Evolutionary conservation across 2,888 invertebrate genomes (phyloP), one percentile per base, ranked within the genome.

Genomic region (Lasioglossum lativentre): DNA sequence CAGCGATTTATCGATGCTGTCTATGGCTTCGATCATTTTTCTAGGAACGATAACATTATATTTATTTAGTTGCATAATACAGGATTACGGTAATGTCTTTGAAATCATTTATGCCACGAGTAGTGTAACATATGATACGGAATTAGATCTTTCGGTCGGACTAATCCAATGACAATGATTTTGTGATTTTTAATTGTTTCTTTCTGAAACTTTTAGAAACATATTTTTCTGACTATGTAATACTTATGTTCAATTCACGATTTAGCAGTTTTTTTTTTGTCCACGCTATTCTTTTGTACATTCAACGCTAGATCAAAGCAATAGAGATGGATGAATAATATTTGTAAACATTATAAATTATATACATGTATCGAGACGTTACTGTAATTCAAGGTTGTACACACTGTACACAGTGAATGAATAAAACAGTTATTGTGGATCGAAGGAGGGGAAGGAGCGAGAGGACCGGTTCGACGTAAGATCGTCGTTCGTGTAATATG

Each of bases 401-500:
- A n/a, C 52, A 8, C 23, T 23, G 23, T 52, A n/a, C n/a, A 52
- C 52, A 52, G 3, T 10, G 52, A 52, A 52, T 1, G 52, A 52
- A 4, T 3, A 56, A 56, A 4, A 56, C 56, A n/a, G n/a, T 56
- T 56, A n/a, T n/a, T 3, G 70, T 14, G 4, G 3, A 70, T 4
- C 4, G n/a, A 19, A 70, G 2, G 63, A 63, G 63, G 63, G 40
- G 27, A 14, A 42, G 14, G 14, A 8, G 30, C 1, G 23, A 14
- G 38, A 38, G 23, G 4, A 40, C 27, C 19, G 52, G 63, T 30
- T 47, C 23, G 16, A 72, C 45, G 56, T 59, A 74, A 63, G n/a
- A 75, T 45, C 5, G 19, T 38, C 12, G 72, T 68, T 86, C 70
- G 77, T 76, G 84, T 84, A 81, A 83, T 89, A 88, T 80, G 85